Conservation (phyloP, 2,888 invertebrate species). For the Crioceris asparagi region DNA sequence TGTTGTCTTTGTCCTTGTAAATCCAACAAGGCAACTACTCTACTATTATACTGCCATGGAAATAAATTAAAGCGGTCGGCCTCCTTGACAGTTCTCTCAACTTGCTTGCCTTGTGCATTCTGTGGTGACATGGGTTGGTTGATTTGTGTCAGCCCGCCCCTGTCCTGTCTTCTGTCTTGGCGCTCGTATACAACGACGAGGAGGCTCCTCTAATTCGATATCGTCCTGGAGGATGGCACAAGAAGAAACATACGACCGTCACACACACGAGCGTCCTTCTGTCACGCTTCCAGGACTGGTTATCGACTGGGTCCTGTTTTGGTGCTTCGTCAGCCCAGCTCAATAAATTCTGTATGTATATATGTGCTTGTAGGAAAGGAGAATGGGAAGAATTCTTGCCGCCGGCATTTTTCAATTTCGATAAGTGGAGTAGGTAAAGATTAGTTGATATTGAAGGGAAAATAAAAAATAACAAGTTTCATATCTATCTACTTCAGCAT, state of each 20-base stretch:
- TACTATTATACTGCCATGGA: too few relatives aligned
- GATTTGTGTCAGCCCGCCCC: constrained; percentile 34
- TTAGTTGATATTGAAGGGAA: too few relatives aligned
- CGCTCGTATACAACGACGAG: constrained; percentile 1
- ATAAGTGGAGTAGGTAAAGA: background rate
- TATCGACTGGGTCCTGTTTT: background rate
- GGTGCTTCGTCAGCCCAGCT: background rate
- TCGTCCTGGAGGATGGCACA: too few relatives aligned
- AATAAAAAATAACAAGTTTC: too few relatives aligned
- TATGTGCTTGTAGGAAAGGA: background rate
- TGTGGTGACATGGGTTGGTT: constrained; percentile 34
- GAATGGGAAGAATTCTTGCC: background rate
- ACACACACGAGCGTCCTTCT: too few relatives aligned
- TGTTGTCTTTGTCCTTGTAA: too few relatives aligned
- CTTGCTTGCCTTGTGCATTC: too few relatives aligned
- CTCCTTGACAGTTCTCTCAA: too few relatives aligned
- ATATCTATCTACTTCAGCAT: too few relatives aligned
- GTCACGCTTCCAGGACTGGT: background rate
- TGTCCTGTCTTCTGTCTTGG: constrained; percentile 27
- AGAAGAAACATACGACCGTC: too few relatives aligned
- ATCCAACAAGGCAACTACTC: too few relatives aligned
- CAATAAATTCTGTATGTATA: background rate
- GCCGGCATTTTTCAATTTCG: background rate
- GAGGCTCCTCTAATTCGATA: constrained; percentile 31
- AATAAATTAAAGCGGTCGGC: constrained; percentile 2